These are phyloP conservation scores for Mycteria americana DNA, from an alignment of 2,797 vertebrate species.

Conservation along the genomic window DNA sequence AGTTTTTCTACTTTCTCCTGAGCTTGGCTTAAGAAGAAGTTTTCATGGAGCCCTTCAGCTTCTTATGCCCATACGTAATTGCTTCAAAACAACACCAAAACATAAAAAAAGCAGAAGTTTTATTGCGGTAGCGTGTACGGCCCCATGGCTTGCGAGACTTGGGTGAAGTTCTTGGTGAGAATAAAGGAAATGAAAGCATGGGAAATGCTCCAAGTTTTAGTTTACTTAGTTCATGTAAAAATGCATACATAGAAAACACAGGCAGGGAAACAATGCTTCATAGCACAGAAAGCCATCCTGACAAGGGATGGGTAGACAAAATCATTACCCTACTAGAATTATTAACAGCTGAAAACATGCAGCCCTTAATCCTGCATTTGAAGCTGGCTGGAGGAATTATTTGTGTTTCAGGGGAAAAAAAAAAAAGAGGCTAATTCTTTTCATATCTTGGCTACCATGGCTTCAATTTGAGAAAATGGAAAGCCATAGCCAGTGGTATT, in stretches of 20 bases:
- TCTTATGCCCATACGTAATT: neutral
- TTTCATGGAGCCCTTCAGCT: neutral
- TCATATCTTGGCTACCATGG: neutral
- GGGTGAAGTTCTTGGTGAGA: neutral
- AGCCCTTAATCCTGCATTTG: neutral
- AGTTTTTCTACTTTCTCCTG: neutral
- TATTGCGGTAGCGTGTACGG: neutral
- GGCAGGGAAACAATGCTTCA: neutral
- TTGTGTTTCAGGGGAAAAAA: neutral
- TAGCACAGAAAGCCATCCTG: neutral
- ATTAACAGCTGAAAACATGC: neutral
- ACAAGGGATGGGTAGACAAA: neutral
- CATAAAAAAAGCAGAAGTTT: neutral
- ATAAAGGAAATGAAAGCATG: neutral
- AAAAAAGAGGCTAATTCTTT: neutral
- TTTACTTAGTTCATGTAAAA: neutral
- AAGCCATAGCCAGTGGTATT: neutral
- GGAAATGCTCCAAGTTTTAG: neutral
- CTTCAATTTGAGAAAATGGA: neutral
- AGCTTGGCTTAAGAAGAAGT: neutral
- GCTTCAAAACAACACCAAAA: neutral
- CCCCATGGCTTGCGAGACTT: neutral
- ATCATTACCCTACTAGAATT: neutral
- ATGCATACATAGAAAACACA: neutral
- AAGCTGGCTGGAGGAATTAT: neutral